phyloP scores from a whole-genome alignment of 2,888 invertebrate species.

The Parapristionchus giblindavisi region DNA sequence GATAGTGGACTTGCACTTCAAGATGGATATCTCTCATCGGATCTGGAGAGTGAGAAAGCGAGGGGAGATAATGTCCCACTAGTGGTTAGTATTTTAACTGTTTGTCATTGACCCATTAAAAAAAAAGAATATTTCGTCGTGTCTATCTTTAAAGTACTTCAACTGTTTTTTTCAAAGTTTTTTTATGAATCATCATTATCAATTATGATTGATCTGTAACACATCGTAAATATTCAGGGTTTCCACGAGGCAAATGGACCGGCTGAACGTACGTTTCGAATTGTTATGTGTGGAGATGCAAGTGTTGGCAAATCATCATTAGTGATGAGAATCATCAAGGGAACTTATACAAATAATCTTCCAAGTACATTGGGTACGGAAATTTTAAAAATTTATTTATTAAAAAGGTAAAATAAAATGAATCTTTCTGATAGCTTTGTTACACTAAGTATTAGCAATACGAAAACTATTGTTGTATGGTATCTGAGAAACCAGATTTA shows the following conservation, averaged over 20 bases:
- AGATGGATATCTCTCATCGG: conserved; percentile 34
- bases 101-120: no score
- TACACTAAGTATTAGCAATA: no score
- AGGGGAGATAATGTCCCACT: conserved; percentile 12
- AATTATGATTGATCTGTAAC: no score
- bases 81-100: not conserved
- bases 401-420: not conserved
- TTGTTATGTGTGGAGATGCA: conserved; percentile 76
- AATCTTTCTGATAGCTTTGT: not conserved
- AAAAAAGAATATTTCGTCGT: no score
- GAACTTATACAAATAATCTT: conserved; percentile 74
- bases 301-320: conserved; percentile 77
- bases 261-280: conserved; percentile 76
- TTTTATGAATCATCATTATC: no score
- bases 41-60: conserved; percentile 30
- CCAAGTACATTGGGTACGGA: conserved; percentile 75
- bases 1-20: conserved; percentile 39
- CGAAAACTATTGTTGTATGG: no score
- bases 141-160: no score
- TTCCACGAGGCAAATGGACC: conserved; percentile 54
- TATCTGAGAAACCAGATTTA: no score
- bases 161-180: no score
- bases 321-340: conserved; percentile 76
- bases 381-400: not conserved
- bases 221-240: no score